Conservation (phyloP, 2,797 vertebrate genomes). For the Alca torda region DNA sequence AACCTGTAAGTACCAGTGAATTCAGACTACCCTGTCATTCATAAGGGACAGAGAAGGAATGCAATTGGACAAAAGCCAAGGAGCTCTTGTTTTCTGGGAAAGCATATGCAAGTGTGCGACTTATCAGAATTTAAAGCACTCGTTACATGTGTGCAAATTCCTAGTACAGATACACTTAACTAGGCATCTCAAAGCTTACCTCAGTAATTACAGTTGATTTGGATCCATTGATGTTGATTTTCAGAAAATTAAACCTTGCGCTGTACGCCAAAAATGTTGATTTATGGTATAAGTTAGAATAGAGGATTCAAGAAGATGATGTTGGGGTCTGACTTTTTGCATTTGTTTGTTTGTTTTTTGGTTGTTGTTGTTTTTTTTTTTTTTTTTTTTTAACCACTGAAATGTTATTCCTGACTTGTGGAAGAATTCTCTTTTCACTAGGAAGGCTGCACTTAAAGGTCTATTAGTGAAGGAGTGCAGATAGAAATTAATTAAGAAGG, state of each 20-base stretch:
- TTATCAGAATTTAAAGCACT: neutral
- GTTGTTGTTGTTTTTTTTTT: neutral
- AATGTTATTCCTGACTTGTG: neutral
- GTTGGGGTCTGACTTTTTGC: neutral
- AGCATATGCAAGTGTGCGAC: neutral
- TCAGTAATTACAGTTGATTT: neutral
- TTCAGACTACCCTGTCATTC: neutral
- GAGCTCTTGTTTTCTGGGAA: neutral
- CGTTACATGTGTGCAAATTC: neutral
- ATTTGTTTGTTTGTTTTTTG: neutral
- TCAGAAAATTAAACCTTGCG: neutral
- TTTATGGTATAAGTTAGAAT: neutral
- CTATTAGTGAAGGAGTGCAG: neutral
- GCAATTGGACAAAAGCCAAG: neutral
- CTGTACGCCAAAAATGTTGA: neutral
- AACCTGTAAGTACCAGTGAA: constrained; percentile 87
- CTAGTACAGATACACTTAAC: neutral
- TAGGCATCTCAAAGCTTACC: neutral
- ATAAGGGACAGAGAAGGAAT: neutral
- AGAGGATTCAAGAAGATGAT: neutral
- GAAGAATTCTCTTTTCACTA: neutral
- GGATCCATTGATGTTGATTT: neutral
- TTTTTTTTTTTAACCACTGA: neutral
- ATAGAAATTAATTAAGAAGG: neutral
- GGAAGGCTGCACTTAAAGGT: neutral